A percentile compares a stretch with the other conserved stretches of the same genome.
Conservation (phyloP, 1,140 invertebrate species). For the Bombus waltoni region DNA sequence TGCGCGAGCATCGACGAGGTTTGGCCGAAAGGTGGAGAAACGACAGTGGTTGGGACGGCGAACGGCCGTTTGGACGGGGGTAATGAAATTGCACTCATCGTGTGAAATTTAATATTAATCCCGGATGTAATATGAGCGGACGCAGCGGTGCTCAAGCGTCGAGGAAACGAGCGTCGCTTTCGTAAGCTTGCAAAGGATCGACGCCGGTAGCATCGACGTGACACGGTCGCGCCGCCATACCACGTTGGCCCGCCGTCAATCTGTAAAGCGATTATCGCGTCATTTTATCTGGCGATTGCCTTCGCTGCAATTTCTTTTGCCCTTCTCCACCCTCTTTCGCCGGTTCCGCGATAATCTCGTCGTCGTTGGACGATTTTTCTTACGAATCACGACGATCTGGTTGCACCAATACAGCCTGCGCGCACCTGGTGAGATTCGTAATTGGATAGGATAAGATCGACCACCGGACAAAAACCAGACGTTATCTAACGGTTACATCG, state of each 20-base stretch:
- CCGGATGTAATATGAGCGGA: conserved; percentile 77
- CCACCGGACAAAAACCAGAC: neutral
- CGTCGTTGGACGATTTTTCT: neutral
- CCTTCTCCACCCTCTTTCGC: too few species aligned
- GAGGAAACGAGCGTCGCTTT: conserved; percentile 58
- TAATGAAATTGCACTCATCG: conserved; percentile 81
- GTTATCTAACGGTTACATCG: neutral
- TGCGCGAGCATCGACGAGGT: conserved; percentile 36
- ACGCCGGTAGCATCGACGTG: conserved; percentile 18
- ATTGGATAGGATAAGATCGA: conserved; percentile 6
- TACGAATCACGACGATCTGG: neutral
- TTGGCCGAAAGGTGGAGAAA: conserved; percentile 24
- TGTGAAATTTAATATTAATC: conserved; percentile 82
- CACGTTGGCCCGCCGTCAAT: conserved; percentile 25
- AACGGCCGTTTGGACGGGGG: conserved; percentile 57
- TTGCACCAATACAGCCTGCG: neutral
- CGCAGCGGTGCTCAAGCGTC: conserved; percentile 69
- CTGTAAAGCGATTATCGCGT: conserved; percentile 49
- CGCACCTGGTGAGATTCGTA: neutral
- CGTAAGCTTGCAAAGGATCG: conserved; percentile 22
- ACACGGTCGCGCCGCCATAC: neutral
- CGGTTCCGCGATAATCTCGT: neutral
- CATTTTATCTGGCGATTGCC: conserved; percentile 33
- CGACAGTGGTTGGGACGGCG: conserved; percentile 34
- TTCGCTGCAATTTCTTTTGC: conserved; percentile 17